Conservation (phyloP, 2,797 vertebrate genomes). For the Oreochromis grahami region DNA sequence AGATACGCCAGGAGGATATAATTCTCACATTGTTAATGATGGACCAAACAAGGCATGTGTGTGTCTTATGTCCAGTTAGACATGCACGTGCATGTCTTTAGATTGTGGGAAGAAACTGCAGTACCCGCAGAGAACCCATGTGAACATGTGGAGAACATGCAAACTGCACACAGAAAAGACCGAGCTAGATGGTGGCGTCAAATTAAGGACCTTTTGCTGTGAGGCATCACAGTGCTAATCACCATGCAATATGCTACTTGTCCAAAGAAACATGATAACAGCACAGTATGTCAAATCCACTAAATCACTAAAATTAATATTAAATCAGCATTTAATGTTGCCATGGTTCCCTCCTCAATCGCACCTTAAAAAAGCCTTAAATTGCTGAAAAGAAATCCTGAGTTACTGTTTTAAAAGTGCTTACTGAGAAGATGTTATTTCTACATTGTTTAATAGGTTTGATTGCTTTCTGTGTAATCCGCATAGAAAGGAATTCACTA, state of each 20-base stretch:
- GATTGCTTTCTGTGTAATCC: neutral
- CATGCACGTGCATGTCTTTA: neutral
- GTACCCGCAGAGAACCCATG: neutral
- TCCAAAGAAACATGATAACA: neutral
- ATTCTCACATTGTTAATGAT: neutral
- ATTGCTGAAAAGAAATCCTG: neutral
- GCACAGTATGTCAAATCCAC: neutral
- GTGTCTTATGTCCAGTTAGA: neutral
- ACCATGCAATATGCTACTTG: neutral
- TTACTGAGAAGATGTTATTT: neutral
- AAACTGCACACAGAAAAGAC: neutral
- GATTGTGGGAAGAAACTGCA: neutral
- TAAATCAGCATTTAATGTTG: neutral
- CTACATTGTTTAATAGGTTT: neutral
- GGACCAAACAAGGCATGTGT: neutral
- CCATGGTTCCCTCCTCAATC: neutral
- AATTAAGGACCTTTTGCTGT: neutral
- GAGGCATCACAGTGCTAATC: neutral
- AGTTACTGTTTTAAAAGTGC: neutral
- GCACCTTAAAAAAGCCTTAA: neutral
- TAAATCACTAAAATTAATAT: neutral
- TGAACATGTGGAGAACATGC: neutral
- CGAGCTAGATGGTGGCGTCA: neutral
- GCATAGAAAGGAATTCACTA: neutral
- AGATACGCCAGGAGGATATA: neutral